Evolutionary conservation across 2,888 invertebrate genomes (phyloP), one percentile per base, ranked within the genome.

Genomic region (Odontomyia ornata): DNA sequence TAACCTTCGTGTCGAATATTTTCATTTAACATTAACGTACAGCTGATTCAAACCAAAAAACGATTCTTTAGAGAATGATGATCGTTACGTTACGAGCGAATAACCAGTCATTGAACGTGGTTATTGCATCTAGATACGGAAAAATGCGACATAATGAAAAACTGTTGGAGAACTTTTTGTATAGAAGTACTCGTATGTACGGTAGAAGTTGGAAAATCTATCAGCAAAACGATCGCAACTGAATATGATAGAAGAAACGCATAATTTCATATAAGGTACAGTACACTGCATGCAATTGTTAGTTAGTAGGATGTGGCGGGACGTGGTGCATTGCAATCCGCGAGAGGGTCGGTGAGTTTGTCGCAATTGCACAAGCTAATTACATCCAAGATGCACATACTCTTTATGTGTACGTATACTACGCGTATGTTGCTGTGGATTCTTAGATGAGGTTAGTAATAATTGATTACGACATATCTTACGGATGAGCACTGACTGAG

Each of bases 1-100:
- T 36, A 36, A 72, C 72, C 72, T 73, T 73, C 73, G 52, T 18
- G 30, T 57, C 57, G 56, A 56, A 72, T 72, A 56, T 72, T 72
- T 72, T 73, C 73, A 57, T 73, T 57, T 5, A 36, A 36, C 36
- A 36, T 69, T 73, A 27, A 56, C 23, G 57, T 73, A 36, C 36
- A 57, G n/a, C 57, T n/a, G n/a, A n/a, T n/a, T 73, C 46, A 27
- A 7, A 56, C 56, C 65, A 65, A 21, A 36, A n/a, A 36, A 36
- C 9, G 36, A 3, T 36, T 27, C 21, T 23, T 11, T n/a, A 18
- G 56, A 11, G 60, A 25, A 18, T 13, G 60, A 60, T 23, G 21
- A 23, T 23, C 52, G 36, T 9, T 36, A 3, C 36, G 3, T 36
- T 5, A 36, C 36, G 36, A 36, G 9, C 9, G 36, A 36, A 36